These are phyloP conservation scores for Gallinago stenura DNA, from an alignment of 2,797 vertebrate species.

Conservation along the genomic window DNA sequence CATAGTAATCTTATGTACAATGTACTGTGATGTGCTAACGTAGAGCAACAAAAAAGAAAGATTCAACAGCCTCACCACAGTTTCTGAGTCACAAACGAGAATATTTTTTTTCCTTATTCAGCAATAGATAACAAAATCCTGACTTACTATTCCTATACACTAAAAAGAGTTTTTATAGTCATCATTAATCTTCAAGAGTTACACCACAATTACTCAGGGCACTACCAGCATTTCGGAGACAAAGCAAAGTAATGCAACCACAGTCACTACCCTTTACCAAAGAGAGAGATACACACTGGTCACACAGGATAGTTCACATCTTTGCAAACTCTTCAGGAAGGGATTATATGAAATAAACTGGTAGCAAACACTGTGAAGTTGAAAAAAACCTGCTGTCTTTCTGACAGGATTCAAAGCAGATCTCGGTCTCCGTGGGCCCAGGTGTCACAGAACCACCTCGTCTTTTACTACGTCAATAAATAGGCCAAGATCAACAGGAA, in stretches of 20 bases:
- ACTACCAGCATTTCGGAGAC: not conserved
- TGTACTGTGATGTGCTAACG: not conserved
- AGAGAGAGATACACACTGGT: not conserved
- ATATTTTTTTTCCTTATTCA: not conserved
- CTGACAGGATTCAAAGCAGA: not conserved
- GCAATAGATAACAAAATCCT: not conserved
- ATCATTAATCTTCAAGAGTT: not conserved
- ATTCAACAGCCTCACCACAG: not conserved
- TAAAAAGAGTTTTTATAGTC: not conserved
- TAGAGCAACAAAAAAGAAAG: not conserved
- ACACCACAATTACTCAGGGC: not conserved
- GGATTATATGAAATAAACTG: not conserved
- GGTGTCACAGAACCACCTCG: not conserved
- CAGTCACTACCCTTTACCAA: not conserved
- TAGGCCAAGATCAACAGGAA: not conserved
- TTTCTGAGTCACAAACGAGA: not conserved
- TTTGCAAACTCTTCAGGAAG: not conserved
- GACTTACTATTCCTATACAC: not conserved
- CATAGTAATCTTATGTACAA: not conserved
- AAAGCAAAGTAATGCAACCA: not conserved
- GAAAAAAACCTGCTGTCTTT: not conserved
- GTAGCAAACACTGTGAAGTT: not conserved
- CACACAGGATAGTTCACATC: not conserved
- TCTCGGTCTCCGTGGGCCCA: not conserved
- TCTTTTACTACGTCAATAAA: not conserved